Evolutionary conservation across 2,797 vertebrate species (phyloP).

Genomic region (Alosa sapidissima): DNA sequence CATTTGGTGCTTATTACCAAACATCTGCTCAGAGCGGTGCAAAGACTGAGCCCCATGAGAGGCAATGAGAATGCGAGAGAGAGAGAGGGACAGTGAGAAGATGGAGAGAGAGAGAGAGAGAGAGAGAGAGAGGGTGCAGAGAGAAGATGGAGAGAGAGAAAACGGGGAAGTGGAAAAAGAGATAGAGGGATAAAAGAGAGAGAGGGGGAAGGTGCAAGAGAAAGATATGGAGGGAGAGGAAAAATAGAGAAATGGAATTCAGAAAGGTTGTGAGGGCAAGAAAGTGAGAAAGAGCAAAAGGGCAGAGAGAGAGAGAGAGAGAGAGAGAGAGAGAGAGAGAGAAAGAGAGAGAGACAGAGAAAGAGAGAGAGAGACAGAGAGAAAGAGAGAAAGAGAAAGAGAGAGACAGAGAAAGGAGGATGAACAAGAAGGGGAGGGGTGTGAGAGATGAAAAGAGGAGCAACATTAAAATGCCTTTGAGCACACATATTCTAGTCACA

Average conservation of each 20-base stretch:
- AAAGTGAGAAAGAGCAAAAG: neutral
- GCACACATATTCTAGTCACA: neutral
- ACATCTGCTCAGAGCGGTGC: constrained; percentile 33
- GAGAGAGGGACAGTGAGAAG: neutral
- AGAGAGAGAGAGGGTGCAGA: neutral
- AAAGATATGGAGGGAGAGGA: too few species aligned
- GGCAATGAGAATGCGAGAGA: neutral
- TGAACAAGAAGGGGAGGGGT: neutral
- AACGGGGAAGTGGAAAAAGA: neutral
- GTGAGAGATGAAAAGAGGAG: neutral
- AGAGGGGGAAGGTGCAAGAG: neutral
- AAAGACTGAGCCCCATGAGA: neutral
- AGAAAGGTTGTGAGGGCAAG: neutral
- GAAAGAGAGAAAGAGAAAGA: neutral
- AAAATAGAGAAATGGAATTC: too few species aligned
- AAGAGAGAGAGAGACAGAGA: neutral
- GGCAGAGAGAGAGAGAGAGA: neutral
- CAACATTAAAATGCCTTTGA: neutral
- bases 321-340: too few species aligned
- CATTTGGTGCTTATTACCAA: constrained; percentile 34
- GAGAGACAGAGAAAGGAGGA: neutral
- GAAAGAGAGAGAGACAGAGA: neutral
- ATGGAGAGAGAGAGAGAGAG: neutral
- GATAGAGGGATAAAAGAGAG: neutral
- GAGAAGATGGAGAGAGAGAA: neutral